phyloP scores from a whole-genome alignment of 2,113 vertebrate genomes.

The Tapirus terrestris region DNA sequence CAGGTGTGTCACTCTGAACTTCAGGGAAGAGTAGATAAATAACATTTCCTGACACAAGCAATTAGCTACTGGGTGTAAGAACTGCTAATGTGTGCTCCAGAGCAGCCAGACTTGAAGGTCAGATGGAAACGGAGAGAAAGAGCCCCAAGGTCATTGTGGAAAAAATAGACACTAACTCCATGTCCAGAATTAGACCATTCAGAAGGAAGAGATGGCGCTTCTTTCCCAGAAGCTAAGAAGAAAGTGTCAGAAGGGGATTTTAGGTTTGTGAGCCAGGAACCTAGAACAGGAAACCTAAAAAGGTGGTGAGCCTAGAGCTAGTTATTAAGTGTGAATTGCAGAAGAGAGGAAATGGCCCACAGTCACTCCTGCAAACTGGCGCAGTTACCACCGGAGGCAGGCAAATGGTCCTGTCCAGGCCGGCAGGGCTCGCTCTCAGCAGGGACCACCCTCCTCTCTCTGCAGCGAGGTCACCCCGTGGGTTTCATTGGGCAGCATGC shows the following conservation, averaged over 20 bases:
- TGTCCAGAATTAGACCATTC: neutral
- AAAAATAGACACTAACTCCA: neutral
- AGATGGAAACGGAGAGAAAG: neutral
- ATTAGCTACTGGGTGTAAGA: constrained; percentile 9
- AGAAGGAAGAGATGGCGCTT: neutral
- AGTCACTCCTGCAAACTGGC: neutral
- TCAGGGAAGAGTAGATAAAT: constrained; percentile 11
- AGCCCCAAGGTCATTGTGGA: neutral
- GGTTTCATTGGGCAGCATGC: neutral
- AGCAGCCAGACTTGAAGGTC: constrained; percentile 46
- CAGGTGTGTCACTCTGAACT: neutral
- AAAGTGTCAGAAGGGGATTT: neutral
- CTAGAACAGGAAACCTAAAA: neutral
- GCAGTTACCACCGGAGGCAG: neutral
- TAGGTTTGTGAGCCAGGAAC: neutral
- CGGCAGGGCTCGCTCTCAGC: rapidly evolving
- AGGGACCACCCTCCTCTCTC: neutral
- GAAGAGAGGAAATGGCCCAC: neutral
- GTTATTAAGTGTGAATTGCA: neutral
- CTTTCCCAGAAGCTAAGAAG: neutral
- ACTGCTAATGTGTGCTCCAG: neutral
- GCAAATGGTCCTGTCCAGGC: rapidly evolving
- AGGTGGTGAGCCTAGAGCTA: neutral
- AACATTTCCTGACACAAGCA: neutral
- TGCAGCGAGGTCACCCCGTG: neutral